Conservation (phyloP, 1,140 invertebrate genomes). For the Antheraea pernyi region DNA sequence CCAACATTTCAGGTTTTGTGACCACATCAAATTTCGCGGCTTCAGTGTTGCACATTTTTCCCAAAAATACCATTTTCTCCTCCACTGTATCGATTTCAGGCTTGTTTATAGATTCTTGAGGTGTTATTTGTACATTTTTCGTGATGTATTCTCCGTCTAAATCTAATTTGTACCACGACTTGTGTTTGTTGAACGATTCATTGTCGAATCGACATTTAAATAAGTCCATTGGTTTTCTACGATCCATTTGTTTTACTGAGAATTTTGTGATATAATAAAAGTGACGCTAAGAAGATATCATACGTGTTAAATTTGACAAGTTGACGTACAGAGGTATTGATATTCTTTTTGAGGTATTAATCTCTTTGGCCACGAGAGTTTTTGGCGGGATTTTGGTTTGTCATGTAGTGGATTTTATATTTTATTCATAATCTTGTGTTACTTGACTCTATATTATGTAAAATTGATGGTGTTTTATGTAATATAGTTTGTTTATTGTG, state of each 20-base stretch:
- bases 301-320: neutral
- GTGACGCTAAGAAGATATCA: neutral
- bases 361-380: no score
- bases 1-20: neutral
- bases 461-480: no score
- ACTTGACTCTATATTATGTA: no score
- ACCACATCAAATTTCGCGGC: neutral
- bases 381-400: no score
- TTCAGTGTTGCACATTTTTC: neutral
- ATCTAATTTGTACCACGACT: constrained; percentile 45
- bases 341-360: no score
- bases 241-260: neutral
- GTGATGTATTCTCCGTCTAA: constrained; percentile 38
- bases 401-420: no score
- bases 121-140: constrained; percentile 14
- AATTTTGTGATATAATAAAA: neutral
- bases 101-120: neutral
- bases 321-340: neutral
- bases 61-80: neutral
- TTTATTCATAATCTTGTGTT: no score
- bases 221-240: neutral
- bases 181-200: constrained; percentile 29
- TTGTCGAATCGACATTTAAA: neutral
- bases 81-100: neutral
- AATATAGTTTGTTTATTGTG: no score